Base-by-base conservation (phyloP, 2,888 invertebrate species). In the Halocaridina rubra region DNA sequence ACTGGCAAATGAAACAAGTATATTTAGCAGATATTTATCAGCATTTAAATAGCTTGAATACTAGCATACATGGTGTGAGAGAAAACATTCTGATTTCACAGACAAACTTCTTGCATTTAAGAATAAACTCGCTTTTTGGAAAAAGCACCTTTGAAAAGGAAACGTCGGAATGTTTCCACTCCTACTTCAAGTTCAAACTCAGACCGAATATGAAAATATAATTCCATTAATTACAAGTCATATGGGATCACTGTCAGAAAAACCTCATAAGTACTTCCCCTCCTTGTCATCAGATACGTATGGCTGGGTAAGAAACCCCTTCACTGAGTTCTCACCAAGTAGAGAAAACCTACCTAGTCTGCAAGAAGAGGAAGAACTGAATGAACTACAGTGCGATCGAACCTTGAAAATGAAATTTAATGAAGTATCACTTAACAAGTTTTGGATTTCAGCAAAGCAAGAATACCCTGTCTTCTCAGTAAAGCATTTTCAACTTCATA, bases 221-320 rank as follows among this genome's bases (percentile, higher is more conserved):
- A 67, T 67, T 27, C 67, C 67, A 5, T 22, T 22, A 67, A 67
- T 67, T 67, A n/a, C n/a, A 67, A 67, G 67, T 67, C 67, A 67
- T 67, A 27, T 67, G 67, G 67, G 24, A 67, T 10, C 67, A 67
- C 67, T 67, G n/a, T n/a, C n/a, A n/a, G n/a, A n/a, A n/a, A n/a
- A n/a, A n/a, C n/a, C n/a, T n/a, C n/a, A n/a, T n/a, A n/a, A n/a
- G n/a, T n/a, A n/a, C n/a, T n/a, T n/a, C n/a, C n/a, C n/a, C n/a
- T n/a, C n/a, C n/a, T n/a, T n/a, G n/a, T n/a, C n/a, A n/a, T n/a
- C n/a, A n/a, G 72, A 64, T 72, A 16, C 19, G 72, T 33, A 33
- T 33, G 39, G 39, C 19, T 72, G 32, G 33, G 39, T 72, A 19
- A 72, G 72, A 19, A 72, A 30, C 24, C 39, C 72, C 72, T 64